Percentiles rank a stretch among this genome's conserved stretches.
Evolutionary conservation across 1,140 invertebrate species (phyloP).

Genomic region (Microplitis demolitor): DNA sequence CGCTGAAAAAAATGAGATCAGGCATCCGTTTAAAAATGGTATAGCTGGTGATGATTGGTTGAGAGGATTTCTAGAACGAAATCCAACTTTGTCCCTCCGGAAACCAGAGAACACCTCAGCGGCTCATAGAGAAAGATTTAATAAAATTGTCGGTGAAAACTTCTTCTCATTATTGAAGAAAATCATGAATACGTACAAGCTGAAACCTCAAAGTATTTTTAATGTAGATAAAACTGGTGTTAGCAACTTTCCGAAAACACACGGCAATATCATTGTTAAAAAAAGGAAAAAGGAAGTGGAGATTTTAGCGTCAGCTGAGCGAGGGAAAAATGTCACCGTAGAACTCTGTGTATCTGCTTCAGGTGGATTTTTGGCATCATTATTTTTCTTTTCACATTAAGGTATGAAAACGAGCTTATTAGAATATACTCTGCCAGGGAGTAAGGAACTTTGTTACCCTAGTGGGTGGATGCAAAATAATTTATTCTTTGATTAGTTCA

Average conservation of each 20-base stretch:
- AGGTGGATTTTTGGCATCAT: constrained; percentile 41
- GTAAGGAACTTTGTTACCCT: constrained; percentile 14
- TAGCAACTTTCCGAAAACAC: constrained; percentile 37
- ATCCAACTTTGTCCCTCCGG: constrained; percentile 16
- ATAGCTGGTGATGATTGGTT: constrained; percentile 40
- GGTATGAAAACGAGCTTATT: constrained; percentile 42
- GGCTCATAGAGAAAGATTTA: constrained; percentile 20
- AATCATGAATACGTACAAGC: not conserved
- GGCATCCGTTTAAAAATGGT: constrained; percentile 32
- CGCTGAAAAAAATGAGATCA: constrained; percentile 38
- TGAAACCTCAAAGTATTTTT: constrained; percentile 29
- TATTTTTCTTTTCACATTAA: constrained; percentile 45
- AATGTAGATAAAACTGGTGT: constrained; percentile 47
- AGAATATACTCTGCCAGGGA: constrained; percentile 35
- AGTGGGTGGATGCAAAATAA: constrained; percentile 39
- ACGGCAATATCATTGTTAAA: constrained; percentile 38
- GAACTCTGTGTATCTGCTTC: constrained; percentile 32
- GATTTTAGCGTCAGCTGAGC: not conserved
- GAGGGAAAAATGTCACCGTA: not conserved
- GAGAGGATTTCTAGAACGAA: constrained; percentile 29
- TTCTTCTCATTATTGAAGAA: constrained; percentile 29
- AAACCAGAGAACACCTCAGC: constrained; percentile 13
- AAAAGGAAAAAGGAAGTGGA: constrained; percentile 38
- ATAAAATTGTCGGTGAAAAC: constrained; percentile 28
- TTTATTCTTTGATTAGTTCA: constrained; percentile 37